Evolutionary conservation across 2,113 vertebrate genomes (phyloP), one percentile per base, ranked within the genome.

Genomic region (Mola mola): DNA sequence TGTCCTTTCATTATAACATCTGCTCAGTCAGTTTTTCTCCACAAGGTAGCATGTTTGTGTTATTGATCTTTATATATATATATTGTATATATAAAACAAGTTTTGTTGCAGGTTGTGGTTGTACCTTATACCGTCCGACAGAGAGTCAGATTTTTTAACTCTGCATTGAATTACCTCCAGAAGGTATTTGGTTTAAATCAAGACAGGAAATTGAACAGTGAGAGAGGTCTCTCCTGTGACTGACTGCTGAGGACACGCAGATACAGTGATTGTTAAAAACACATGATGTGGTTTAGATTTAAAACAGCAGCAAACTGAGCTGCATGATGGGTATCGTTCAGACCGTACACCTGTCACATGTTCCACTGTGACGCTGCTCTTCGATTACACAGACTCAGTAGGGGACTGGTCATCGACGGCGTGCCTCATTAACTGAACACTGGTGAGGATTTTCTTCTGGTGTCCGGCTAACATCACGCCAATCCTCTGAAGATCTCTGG

Each of bases 401-500:
- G 94, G 94, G 53, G 95, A 95, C 85, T 98, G 95, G 84, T 93
- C 96, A 79, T 93, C 95, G 71, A 89, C 89, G 82, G 95, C 93
- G 75, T 92, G 92, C 82, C 94, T 94, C 95, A 98, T 96, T 2
- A 94, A 94, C 85, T 98, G 94, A n/a, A 98, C 93, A 7, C 97
- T 98, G 91, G 95, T 98, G 79, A 99, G 91, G 76, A 99, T 97
- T 88, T 99, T 99, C 93, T 98, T 99, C 92, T 98, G 97, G 88
- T 99, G 97, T 79, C 97, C 96, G 8, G 95, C 96, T 63, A 99
- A 87, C 62, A 94, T 94, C 67, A 99, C 94, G 0, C 96, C 97
- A 76, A 99, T 96, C 93, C 94, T 95, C 85, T 96, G 92, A 52
- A 99, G 93, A 69, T 99, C 97, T 88, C 97, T 98, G 90, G 9